These are phyloP conservation scores for Scytalopus superciliaris DNA, from an alignment of 2,113 vertebrate species.

Conservation along the genomic window DNA sequence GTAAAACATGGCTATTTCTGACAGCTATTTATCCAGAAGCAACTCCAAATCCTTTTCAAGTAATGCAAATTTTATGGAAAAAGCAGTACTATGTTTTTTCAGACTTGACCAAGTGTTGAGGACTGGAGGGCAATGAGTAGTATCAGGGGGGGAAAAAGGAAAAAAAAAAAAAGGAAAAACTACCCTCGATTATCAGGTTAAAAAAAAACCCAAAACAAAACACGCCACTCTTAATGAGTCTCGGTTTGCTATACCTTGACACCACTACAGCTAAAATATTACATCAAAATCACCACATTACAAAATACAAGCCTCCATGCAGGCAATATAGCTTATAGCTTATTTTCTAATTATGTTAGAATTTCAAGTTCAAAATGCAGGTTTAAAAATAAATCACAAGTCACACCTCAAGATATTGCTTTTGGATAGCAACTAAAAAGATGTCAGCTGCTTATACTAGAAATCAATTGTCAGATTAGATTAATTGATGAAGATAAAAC, in stretches of 20 bases:
- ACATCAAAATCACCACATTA: neutral
- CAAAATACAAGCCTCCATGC: neutral
- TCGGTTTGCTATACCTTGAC: neutral
- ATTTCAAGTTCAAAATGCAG: neutral
- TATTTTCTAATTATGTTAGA: neutral
- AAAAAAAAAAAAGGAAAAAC: no score
- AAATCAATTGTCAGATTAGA: neutral
- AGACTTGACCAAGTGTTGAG: neutral
- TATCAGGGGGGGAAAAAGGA: fast-evolving
- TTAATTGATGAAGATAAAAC: neutral
- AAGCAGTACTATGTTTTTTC: neutral
- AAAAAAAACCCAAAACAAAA: neutral
- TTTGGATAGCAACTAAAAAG: neutral
- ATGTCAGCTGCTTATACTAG: neutral
- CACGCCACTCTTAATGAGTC: neutral
- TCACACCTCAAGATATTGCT: neutral
- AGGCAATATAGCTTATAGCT: neutral
- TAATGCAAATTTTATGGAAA: neutral
- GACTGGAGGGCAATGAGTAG: neutral
- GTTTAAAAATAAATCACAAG: neutral
- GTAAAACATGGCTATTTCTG: neutral
- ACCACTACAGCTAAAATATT: neutral
- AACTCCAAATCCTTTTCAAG: neutral
- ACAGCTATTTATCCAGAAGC: neutral
- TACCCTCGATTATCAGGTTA: no score